Evolutionary conservation across 2,888 invertebrate species (phyloP), one percentile per base, ranked within the genome.

Genomic region (Pristionchus exspectatus): DNA sequence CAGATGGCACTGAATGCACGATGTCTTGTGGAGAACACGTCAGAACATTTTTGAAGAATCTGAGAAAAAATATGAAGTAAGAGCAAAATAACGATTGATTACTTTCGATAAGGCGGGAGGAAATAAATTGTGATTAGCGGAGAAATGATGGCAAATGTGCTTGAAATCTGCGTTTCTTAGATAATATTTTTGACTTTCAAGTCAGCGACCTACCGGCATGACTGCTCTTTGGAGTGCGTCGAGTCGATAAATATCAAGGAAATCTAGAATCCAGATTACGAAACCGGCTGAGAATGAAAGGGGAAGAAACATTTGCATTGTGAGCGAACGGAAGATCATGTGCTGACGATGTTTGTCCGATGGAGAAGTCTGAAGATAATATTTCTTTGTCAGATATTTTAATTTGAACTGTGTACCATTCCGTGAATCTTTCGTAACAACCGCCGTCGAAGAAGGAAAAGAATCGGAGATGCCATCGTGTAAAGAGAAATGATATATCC

Each of bases 301-400:
- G 12, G 81, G 81, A 50, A 81, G 24, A 14, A 50, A 81, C 81
- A 81, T 81, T 50, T 81, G 81, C 24, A 50, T 21, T 4, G 81
- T 81, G 44, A 81, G 81, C 50, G 81, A 81, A 54, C 50, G 81
- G 18, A 81, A 81, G 14, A 81, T 81, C 27, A 27, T 4, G 27
- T 27, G 81, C 27, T 54, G 81, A n/a, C n/a, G n/a, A 5, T 38
- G 74, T 21, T 38, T 74, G 0, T 33, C 77, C 21, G 77, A 38
- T n/a, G 77, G 12, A 5, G 77, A 38, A 24, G 44, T 2, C 72
- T 72, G 72, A 30, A 72, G 27, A n/a, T 27, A 63, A 21, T 12
- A 3, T 24, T 21, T 63, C 63, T n/a, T 66, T n/a, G n/a, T 12
- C 9, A 56, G 44, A 7, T 12, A 50, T 7, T 56, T 21, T 21